These are phyloP conservation scores for Puntigrus tetrazona DNA, from an alignment of 2,113 vertebrate genomes.

Conservation along the genomic window DNA sequence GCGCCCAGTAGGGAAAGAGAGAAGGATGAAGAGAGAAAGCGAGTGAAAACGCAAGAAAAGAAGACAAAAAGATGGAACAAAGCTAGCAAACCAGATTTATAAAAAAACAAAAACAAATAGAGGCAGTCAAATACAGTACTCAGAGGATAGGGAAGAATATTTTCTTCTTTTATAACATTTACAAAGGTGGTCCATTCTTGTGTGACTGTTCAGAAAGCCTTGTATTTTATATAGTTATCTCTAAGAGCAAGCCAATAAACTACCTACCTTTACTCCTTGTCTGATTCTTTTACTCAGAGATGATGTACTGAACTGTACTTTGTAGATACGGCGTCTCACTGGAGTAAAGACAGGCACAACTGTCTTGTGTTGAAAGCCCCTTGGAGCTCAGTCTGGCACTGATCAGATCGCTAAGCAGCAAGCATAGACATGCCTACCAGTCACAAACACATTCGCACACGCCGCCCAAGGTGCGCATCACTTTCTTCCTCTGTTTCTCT, in stretches of 20 bases:
- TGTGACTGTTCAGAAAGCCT: not conserved
- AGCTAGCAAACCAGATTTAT: not conserved
- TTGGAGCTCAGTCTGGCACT: not conserved
- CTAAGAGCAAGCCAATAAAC: not conserved
- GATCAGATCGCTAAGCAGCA: conserved; percentile 17
- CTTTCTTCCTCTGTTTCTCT: not conserved
- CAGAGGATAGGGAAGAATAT: not conserved
- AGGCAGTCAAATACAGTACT: not conserved
- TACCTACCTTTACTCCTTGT: not conserved
- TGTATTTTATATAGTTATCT: not conserved
- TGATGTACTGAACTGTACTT: not conserved
- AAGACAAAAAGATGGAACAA: conserved; percentile 9
- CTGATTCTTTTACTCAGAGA: not conserved
- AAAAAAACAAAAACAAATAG: not conserved
- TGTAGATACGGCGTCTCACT: not conserved
- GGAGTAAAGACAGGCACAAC: not conserved
- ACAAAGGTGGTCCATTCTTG: not conserved
- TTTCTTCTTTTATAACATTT: not conserved
- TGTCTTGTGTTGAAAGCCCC: not conserved
- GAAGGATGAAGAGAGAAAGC: not conserved
- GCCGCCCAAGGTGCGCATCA: not conserved
- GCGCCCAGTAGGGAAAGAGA: conserved; percentile 25
- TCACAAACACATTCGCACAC: not conserved
- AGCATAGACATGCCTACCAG: conserved; percentile 1
- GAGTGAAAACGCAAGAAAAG: too few relatives aligned